These are phyloP conservation scores for Hedya salicella DNA, from an alignment of 2,888 invertebrate genomes.

Conservation along the genomic window DNA sequence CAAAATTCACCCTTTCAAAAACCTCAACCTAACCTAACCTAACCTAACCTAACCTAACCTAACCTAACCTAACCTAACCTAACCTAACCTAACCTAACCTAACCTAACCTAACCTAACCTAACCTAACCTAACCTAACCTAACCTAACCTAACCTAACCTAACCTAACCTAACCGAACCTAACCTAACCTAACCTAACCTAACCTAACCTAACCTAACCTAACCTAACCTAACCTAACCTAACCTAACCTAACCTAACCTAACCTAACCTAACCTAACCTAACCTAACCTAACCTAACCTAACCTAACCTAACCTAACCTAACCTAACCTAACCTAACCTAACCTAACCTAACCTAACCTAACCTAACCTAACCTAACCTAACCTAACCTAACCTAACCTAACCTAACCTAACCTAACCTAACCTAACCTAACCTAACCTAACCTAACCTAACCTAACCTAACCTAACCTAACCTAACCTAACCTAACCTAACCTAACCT, in stretches of 20 bases:
- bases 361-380: conserved; percentile 24
- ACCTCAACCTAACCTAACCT: no score
- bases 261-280: no score
- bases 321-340: conserved; percentile 24
- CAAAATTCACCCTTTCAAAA: no score
- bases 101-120: conserved; percentile 42
- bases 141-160: conserved; percentile 43
- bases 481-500: conserved; percentile 36
- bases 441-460: conserved; percentile 35
- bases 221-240: no score
- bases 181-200: conserved; percentile 36
- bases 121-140: conserved; percentile 44
- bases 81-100: conserved; percentile 42
- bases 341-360: conserved; percentile 24
- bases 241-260: no score
- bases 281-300: no score
- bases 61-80: no score
- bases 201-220: conserved; percentile 33
- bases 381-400: conserved; percentile 36
- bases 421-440: conserved; percentile 36
- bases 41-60: no score
- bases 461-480: conserved; percentile 35
- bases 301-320: no score
- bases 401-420: conserved; percentile 36
- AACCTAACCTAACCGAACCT: conserved; percentile 42